phyloP scores from a whole-genome alignment of 2,113 vertebrate species.

The Notarius quadriscutis region DNA sequence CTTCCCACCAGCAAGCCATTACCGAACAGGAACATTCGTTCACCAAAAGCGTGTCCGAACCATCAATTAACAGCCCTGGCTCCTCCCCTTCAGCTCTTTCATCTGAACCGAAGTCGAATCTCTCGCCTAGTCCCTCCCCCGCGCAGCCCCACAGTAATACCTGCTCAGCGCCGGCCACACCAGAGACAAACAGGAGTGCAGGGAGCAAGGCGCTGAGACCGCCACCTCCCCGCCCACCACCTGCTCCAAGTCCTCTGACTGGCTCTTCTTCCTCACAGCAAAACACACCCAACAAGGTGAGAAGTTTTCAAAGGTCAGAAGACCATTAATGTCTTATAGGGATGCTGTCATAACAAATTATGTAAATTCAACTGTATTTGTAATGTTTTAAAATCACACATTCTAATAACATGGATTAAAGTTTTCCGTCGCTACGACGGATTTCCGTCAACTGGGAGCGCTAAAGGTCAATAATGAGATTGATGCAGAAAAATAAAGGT shows the following conservation, averaged over 20 bases:
- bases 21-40: conserved; percentile 64
- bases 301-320: neutral
- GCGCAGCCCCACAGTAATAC: conserved; percentile 56
- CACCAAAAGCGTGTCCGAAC: conserved; percentile 83
- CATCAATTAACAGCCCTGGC: conserved; percentile 76
- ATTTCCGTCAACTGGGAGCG: too few relatives aligned
- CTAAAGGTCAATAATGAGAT: too few relatives aligned
- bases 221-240: conserved; percentile 61
- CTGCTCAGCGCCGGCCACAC: conserved; percentile 75
- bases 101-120: conserved; percentile 52
- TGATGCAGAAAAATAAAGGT: too few relatives aligned
- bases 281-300: conserved; percentile 66
- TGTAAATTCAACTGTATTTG: too few relatives aligned
- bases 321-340: neutral
- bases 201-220: conserved; percentile 49
- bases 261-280: conserved; percentile 24
- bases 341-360: neutral
- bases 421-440: too few relatives aligned
- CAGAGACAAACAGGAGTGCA: conserved; percentile 68
- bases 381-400: too few relatives aligned
- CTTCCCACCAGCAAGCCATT: conserved; percentile 23
- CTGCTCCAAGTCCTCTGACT: conserved; percentile 62
- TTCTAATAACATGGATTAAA: too few relatives aligned
- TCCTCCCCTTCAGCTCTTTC: conserved; percentile 57
- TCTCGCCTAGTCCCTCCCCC: conserved; percentile 50